Base-by-base conservation (phyloP, 1,140 invertebrate genomes). In the Hypsibius dujardini region DNA sequence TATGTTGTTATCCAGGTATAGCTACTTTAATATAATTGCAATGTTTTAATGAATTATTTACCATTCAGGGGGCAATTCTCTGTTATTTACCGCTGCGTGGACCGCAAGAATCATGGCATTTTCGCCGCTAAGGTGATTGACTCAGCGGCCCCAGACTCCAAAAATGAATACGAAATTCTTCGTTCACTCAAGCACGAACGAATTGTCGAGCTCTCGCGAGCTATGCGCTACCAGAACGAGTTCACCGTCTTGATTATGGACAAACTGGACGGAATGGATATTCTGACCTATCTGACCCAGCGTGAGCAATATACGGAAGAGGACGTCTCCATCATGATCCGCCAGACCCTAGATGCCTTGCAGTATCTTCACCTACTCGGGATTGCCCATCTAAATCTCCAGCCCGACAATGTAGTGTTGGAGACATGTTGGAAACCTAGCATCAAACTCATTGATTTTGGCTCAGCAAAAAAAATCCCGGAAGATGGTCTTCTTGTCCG, bases 381-480 rank as follows among this genome's bases (percentile, higher is more conserved):
- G 1, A 87, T 90, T 73, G 89, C 88, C 73, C 91, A 96, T 79
- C 80, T 98, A 46, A 90, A 98, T 78, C 81, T 99, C 28, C 91
- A 97, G 78, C 95, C 95, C 0, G 91, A 94, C 75, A 98, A 96
- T 78, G 84, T 98, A n/a, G 90, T 98, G 0, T 92, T 97, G 87
- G 86, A 87, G 1, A 88, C 88, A 0, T 85, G 92, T 1, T 83
- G 89, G 74, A 87, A 87, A 42, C 84, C 92, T 2, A 79, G 82
- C 74, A 84, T 98, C 1, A 98, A 98, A 81, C 79, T 98, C 14
- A 85, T 91, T 1, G 94, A 98, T 78, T 89, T 97, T 76, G 90
- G 90, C 0, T 86, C 87, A 1, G 87, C 92, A 0, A 86, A 88
- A 72, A 84, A 83, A 75, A 87, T 93, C 1, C 87, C 85, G 7